phyloP scores from a whole-genome alignment of 2,888 invertebrate genomes.

The Hyposoter didymator region DNA sequence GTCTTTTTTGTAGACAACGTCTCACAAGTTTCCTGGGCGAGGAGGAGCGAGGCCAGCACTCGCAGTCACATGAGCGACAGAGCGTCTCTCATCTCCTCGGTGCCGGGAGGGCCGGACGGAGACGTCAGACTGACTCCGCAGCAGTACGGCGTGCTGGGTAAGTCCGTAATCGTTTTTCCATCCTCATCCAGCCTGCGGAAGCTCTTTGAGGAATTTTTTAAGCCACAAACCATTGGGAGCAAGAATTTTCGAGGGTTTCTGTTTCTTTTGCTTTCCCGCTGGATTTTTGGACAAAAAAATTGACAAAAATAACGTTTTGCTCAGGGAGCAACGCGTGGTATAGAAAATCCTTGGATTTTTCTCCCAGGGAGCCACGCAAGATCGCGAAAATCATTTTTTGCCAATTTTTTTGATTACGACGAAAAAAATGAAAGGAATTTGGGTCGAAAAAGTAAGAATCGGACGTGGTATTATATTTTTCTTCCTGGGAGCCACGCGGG shows the following conservation, averaged over 20 bases:
- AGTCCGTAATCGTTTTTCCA: constrained; percentile 82
- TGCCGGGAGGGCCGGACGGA: constrained; percentile 84
- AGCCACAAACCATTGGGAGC: not conserved
- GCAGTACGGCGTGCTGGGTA: constrained; percentile 95
- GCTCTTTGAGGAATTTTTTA: not conserved
- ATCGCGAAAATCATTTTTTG: not conserved
- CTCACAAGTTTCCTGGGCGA: constrained; percentile 83
- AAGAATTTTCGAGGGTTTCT: not conserved
- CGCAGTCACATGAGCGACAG: constrained; percentile 82
- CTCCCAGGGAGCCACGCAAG: too few species aligned
- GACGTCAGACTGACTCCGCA: constrained; percentile 92
- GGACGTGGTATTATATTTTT: constrained; percentile 72
- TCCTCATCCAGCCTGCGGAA: not conserved
- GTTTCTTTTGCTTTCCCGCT: not conserved
- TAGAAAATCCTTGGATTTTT: not conserved
- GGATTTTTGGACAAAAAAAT: not conserved
- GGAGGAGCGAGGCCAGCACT: constrained; percentile 81
- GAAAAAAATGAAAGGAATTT: not conserved
- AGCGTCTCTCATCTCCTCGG: constrained; percentile 81
- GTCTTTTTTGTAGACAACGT: constrained; percentile 75
- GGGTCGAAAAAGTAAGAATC: constrained; percentile 59
- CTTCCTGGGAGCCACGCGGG: not conserved
- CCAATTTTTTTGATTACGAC: not conserved
- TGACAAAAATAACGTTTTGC: not conserved
- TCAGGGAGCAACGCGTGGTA: not conserved